phyloP scores from a whole-genome alignment of 2,113 vertebrate species.

The Nothoprocta perdicaria region DNA sequence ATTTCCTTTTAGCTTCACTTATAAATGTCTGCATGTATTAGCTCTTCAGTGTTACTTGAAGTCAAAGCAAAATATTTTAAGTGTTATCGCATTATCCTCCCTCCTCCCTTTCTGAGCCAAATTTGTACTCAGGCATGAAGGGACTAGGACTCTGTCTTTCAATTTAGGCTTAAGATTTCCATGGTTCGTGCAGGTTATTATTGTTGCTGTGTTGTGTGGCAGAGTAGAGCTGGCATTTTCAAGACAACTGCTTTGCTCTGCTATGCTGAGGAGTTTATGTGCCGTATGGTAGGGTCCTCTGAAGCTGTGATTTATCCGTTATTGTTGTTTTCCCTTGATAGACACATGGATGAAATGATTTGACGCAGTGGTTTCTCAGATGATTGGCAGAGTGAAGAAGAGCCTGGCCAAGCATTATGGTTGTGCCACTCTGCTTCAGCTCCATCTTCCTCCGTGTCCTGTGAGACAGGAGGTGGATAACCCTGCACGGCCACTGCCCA shows the following conservation, averaged over 20 bases:
- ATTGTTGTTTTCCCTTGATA: background rate
- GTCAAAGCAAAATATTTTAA: constrained; percentile 8
- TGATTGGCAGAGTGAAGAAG: background rate
- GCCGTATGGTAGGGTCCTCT: background rate
- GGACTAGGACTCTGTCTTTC: background rate
- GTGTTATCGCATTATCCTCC: background rate
- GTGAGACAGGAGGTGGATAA: background rate
- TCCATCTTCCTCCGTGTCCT: background rate
- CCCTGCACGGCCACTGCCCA: fast-evolving
- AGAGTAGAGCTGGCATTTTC: background rate
- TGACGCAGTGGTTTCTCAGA: background rate
- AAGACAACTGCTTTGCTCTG: background rate
- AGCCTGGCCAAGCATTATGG: background rate
- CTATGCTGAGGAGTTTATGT: background rate
- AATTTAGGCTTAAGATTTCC: background rate
- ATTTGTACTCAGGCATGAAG: background rate
- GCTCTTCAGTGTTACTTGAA: background rate
- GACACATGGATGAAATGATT: background rate
- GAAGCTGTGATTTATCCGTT: no score
- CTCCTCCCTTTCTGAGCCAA: background rate
- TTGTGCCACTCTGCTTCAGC: background rate
- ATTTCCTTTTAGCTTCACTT: constrained; percentile 9
- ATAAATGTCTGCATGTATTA: background rate
- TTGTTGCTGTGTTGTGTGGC: background rate
- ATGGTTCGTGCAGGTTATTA: background rate